Base-by-base conservation (phyloP, 2,888 invertebrate species). In the Hedychridium roseum region DNA sequence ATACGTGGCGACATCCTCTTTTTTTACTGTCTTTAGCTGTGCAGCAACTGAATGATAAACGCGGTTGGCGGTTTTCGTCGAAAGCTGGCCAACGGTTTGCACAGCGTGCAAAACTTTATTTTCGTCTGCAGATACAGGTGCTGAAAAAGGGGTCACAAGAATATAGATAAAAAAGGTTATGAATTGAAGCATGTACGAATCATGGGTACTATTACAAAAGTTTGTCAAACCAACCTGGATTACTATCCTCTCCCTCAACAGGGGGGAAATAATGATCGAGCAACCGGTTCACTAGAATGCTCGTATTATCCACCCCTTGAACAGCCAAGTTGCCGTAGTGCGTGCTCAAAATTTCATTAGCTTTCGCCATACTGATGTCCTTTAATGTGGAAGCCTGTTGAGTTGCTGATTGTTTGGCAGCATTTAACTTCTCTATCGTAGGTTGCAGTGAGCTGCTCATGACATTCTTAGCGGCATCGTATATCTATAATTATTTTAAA, bases 251-350 rank as follows among this genome's bases (percentile, higher is more conserved):
- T 31, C 82, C 82, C 2, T 80, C 75, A 70, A 82, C 68, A 75
- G 83, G 80, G 14, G 88, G 91, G 60, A 92, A 84, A 73, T 90
- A 91, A 65, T 88, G 86, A 78, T 92, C 90, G 9, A 92, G 78
- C 54, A 90, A 82, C 51, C 85, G 84, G 81, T 90, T 90, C 18
- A 90, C 88, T 55, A 88, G 82, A 1, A 83, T 82, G 23, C 89
- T 86, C 28, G 89, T 88, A 3, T 82, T 83, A 73, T 90, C 90
- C 12, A 91, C 85, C 45, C 88, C 84, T 64, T 82, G 82, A 18
- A 89, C 80, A 0, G 89, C 89, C 71, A 87, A 82, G 70, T 84
- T 84, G 5, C 89, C 90, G 68, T 87, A 88, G 43, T 86, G 85
- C 0, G 88, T 88, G 26, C 85, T 86, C 37, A 90, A 80, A 37